Conservation (phyloP, 2,113 vertebrate species). For the Oreochromis spilurus region DNA sequence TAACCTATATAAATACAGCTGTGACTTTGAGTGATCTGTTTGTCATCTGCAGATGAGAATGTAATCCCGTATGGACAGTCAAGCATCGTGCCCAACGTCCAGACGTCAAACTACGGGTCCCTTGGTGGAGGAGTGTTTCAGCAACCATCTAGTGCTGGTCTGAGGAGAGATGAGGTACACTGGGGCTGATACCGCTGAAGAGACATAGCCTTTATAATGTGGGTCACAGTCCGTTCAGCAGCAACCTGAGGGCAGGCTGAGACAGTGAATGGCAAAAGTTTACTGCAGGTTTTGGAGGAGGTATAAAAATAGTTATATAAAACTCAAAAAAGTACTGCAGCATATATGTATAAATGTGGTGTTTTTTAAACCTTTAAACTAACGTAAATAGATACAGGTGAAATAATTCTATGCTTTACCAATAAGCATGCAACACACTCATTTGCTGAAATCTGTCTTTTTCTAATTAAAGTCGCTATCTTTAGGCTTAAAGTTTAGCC, state of each 20-base stretch:
- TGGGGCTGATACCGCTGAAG: neutral
- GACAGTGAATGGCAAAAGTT: neutral
- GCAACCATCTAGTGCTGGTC: conserved; percentile 69
- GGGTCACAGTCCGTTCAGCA: neutral
- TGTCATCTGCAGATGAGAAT: conserved; percentile 77
- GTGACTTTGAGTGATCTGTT: conserved; percentile 32
- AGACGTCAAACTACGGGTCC: conserved; percentile 77
- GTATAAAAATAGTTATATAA: neutral
- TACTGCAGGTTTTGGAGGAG: neutral
- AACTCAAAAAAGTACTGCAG: neutral
- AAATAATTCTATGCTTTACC: neutral
- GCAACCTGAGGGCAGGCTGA: neutral
- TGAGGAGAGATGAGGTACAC: conserved; percentile 74
- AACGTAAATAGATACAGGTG: neutral
- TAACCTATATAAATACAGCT: conserved; percentile 47
- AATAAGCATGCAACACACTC: neutral
- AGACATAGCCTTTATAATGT: neutral
- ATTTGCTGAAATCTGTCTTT: neutral
- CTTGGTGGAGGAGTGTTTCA: conserved; percentile 79
- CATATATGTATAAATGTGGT: neutral
- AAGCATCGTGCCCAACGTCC: conserved; percentile 73
- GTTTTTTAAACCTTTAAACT: neutral
- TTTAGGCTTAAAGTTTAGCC: neutral
- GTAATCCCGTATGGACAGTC: conserved; percentile 75
- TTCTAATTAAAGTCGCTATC: neutral